Percentiles rank a stretch among this genome's conserved stretches.
phyloP scores from a whole-genome alignment of 2,888 invertebrate species.

The Campoplex nolae region DNA sequence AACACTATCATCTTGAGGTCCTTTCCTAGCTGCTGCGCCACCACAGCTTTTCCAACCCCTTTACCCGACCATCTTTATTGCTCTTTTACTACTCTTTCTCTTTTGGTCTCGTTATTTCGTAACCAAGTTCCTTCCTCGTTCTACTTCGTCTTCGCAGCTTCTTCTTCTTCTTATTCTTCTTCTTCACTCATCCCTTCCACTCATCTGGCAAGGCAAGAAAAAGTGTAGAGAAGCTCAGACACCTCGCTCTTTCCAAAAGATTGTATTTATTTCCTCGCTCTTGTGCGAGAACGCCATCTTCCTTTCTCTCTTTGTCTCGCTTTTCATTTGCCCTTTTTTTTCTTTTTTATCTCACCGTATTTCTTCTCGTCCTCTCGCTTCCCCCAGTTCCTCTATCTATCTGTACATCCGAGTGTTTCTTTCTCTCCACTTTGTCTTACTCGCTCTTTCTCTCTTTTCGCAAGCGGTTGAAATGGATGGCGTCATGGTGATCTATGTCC shows the following conservation, averaged over 20 bases:
- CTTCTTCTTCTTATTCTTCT: slow-evolving; percentile 61
- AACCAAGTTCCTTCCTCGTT: slow-evolving; percentile 37
- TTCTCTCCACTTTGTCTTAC: slow-evolving; percentile 10
- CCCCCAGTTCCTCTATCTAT: slow-evolving; percentile 4
- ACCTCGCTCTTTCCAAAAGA: slow-evolving; percentile 69
- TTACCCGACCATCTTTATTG: slow-evolving; percentile 46
- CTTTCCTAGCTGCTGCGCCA: slow-evolving; percentile 22
- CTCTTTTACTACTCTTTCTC: slow-evolving; percentile 20
- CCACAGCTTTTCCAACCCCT: slow-evolving; percentile 59
- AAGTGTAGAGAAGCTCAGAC: slow-evolving; percentile 35
- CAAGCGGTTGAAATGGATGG: slow-evolving; percentile 71
- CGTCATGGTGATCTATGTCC: slow-evolving; percentile 74
- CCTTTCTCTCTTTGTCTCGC: slow-evolving; percentile 44
- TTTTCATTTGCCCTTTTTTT: neutral
- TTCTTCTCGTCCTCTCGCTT: slow-evolving; percentile 7
- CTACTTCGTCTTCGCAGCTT: slow-evolving; percentile 33
- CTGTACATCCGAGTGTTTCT: slow-evolving; percentile 6
- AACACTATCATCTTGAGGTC: slow-evolving; percentile 45
- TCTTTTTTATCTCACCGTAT: neutral
- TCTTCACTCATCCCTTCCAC: slow-evolving; percentile 61
- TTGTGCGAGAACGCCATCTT: slow-evolving; percentile 27
- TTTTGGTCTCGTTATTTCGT: slow-evolving; percentile 28
- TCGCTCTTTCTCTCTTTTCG: slow-evolving; percentile 36
- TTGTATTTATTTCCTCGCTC: slow-evolving; percentile 82
- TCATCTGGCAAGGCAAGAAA: slow-evolving; percentile 27